Percentiles rank a stretch among this genome's conserved stretches.
Evolutionary conservation across 2,888 invertebrate genomes (phyloP).

Genomic region (Platycheirus rosarum): DNA sequence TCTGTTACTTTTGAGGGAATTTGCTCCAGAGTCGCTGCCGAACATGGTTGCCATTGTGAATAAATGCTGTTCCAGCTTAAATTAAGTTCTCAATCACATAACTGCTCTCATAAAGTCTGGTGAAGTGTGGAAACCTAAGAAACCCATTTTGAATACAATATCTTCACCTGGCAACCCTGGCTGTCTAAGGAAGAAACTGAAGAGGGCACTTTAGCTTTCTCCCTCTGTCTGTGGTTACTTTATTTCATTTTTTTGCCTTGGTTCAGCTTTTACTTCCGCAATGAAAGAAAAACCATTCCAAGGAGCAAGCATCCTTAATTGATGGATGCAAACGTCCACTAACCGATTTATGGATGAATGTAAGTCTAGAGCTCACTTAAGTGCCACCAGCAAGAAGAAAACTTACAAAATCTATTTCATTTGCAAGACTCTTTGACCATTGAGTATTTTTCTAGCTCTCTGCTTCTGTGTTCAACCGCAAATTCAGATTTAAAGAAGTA

Average conservation of each 20-base stretch:
- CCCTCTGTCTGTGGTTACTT: conserved; percentile 35
- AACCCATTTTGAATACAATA: no score
- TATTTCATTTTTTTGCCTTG: conserved; percentile 1
- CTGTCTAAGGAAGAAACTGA: conserved; percentile 5
- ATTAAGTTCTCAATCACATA: no score
- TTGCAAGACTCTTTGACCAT: conserved; percentile 55
- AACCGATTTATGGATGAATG: conserved; percentile 60
- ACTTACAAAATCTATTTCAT: conserved; percentile 42
- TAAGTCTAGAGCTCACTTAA: background rate
- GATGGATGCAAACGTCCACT: conserved; percentile 59
- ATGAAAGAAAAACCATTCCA: conserved; percentile 46
- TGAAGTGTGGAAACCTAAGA: no score
- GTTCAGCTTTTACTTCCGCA: conserved; percentile 45
- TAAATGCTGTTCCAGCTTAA: background rate
- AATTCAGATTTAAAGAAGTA: conserved; percentile 60
- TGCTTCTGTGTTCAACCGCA: conserved; percentile 58
- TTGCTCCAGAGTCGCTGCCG: conserved; percentile 8
- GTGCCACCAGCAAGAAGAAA: conserved; percentile 9
- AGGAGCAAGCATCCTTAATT: conserved; percentile 52
- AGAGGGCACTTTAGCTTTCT: conserved; percentile 25
- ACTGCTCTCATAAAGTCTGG: no score
- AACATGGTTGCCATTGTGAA: conserved; percentile 14
- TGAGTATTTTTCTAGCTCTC: conserved; percentile 32
- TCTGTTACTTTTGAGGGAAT: conserved; percentile 10
- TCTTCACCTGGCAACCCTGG: background rate